These are phyloP conservation scores for Apogon talboti DNA, from an alignment of 2,797 vertebrate genomes.

Conservation along the genomic window DNA sequence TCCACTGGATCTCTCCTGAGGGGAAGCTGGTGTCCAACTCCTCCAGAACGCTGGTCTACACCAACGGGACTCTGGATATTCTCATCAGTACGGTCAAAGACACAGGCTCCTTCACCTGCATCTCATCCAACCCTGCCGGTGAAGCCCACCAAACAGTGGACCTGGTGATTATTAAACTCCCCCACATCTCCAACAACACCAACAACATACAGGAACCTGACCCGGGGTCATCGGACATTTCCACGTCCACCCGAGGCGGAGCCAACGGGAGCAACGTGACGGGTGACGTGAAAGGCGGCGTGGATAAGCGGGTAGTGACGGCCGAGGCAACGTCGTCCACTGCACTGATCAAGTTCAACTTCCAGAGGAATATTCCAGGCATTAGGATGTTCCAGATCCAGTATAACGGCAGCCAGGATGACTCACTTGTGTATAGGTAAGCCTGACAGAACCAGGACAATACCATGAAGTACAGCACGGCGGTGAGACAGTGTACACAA, in stretches of 20 bases:
- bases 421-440: conserved; percentile 99
- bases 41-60: conserved; percentile 91
- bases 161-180: conserved; percentile 95
- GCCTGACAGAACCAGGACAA: conserved; percentile 40
- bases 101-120: conserved; percentile 95
- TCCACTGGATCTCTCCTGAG: conserved; percentile 98
- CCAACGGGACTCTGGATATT: conserved; percentile 95
- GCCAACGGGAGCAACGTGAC: conserved; percentile 93
- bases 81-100: conserved; percentile 97
- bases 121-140: conserved; percentile 96
- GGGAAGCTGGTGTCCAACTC: conserved; percentile 96
- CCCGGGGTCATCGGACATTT: conserved; percentile 96
- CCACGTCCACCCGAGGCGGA: conserved; percentile 94
- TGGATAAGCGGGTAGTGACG: conserved; percentile 92
- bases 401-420: conserved; percentile 97
- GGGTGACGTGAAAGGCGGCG: conserved; percentile 89
- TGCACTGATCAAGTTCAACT: conserved; percentile 95
- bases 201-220: conserved; percentile 94
- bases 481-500: conserved; percentile 32
- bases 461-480: not conserved
- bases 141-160: conserved; percentile 94
- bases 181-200: conserved; percentile 96
- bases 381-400: conserved; percentile 99
- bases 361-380: conserved; percentile 97
- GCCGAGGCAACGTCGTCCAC: conserved; percentile 96